Evolutionary conservation across 1,140 invertebrate species (phyloP).

Genomic region (Trichoplusia ni): DNA sequence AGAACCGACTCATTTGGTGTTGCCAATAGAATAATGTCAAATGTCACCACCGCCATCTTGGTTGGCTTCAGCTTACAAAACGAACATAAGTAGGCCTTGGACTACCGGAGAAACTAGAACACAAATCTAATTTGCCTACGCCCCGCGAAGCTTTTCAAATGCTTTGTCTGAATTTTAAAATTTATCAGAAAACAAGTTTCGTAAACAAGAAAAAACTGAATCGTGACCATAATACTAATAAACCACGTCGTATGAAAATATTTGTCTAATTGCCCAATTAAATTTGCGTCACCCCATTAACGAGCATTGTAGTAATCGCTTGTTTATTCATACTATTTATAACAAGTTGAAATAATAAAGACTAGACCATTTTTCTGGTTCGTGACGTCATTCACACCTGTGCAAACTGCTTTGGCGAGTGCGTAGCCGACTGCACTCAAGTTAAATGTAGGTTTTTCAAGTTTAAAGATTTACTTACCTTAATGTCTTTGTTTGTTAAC

Average conservation of each 20-base stretch:
- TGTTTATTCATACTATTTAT: conserved; percentile 22
- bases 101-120: conserved; percentile 45
- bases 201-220: background rate
- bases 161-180: conserved; percentile 25
- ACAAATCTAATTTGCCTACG: conserved; percentile 53
- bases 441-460: background rate
- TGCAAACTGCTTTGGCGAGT: conserved; percentile 34
- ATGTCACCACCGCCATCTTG: conserved; percentile 30
- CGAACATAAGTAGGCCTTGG: conserved; percentile 51
- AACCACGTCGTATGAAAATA: conserved; percentile 37
- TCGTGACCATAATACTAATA: conserved; percentile 10
- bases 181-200: background rate
- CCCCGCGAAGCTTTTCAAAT: conserved; percentile 36
- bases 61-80: conserved; percentile 55
- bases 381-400: conserved; percentile 38
- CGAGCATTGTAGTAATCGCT: conserved; percentile 1
- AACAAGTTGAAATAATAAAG: conserved; percentile 10
- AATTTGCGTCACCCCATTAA: conserved; percentile 44
- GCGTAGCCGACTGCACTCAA: conserved; percentile 9
- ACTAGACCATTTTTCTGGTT: conserved; percentile 21
- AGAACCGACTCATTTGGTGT: too few species aligned
- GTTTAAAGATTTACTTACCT: background rate
- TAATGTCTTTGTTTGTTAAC: conserved; percentile 6
- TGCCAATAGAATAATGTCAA: conserved; percentile 19
- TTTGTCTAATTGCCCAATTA: conserved; percentile 50